phyloP scores from a whole-genome alignment of 2,797 vertebrate genomes.

The Australoheros facetus region DNA sequence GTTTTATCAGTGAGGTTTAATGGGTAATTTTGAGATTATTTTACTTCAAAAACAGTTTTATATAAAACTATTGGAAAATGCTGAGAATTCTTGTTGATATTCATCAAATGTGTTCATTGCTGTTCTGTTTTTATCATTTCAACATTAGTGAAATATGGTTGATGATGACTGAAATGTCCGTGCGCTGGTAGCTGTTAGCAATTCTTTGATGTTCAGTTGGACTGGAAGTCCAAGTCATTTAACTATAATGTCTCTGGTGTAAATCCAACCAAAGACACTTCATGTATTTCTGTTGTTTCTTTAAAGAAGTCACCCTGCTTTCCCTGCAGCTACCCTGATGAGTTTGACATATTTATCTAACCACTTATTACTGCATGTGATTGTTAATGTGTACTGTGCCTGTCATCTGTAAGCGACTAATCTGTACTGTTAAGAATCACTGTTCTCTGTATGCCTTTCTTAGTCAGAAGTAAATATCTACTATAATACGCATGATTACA shows the following conservation, averaged over 20 bases:
- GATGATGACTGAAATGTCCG: conserved; percentile 3
- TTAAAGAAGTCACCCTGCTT: neutral
- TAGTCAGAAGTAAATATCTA: conserved; percentile 3
- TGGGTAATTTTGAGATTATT: neutral
- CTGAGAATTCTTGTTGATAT: conserved; percentile 9
- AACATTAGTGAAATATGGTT: neutral
- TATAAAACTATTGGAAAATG: neutral
- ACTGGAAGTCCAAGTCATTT: conserved; percentile 10
- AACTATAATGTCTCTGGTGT: conserved; percentile 16
- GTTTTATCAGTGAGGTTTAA: neutral
- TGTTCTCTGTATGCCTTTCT: no score
- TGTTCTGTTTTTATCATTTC: neutral
- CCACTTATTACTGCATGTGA: conserved; percentile 4
- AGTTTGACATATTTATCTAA: conserved; percentile 2
- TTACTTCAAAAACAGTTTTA: conserved; percentile 1
- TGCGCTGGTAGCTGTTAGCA: neutral
- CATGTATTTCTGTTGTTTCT: conserved; percentile 4
- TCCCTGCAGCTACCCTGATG: conserved; percentile 4
- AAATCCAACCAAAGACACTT: conserved; percentile 9
- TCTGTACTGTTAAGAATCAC: neutral
- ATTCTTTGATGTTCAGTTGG: neutral
- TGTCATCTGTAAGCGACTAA: neutral
- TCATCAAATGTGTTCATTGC: neutral
- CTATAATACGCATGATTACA: neutral
- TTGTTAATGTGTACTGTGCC: neutral